These are phyloP conservation scores for Agrilus mali DNA, from an alignment of 2,888 invertebrate species.

Conservation along the genomic window DNA sequence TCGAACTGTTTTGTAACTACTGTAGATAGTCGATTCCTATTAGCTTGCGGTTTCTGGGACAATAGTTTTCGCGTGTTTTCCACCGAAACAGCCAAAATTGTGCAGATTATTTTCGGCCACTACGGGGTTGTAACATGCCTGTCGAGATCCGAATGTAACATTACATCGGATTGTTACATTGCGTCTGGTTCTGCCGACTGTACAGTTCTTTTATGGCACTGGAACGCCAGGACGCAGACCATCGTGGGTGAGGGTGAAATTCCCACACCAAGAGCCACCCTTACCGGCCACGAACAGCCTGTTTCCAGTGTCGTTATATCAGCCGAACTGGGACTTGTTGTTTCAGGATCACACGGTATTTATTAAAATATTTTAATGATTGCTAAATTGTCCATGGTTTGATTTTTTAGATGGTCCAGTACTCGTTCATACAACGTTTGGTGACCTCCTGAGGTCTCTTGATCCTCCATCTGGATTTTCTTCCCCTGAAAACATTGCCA, in stretches of 20 bases:
- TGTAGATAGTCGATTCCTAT: slow-evolving; percentile 91
- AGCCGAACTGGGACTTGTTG: slow-evolving; percentile 93
- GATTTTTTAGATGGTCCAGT: slow-evolving; percentile 74
- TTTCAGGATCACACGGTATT: slow-evolving; percentile 73
- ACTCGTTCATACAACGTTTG: slow-evolving; percentile 94
- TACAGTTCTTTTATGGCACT: slow-evolving; percentile 97
- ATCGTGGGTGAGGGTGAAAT: slow-evolving; percentile 94
- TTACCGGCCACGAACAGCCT: slow-evolving; percentile 95
- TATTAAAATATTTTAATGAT: background rate
- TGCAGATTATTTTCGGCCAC: slow-evolving; percentile 97
- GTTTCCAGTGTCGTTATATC: slow-evolving; percentile 93
- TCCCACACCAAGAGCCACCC: slow-evolving; percentile 90
- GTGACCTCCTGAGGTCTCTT: slow-evolving; percentile 86
- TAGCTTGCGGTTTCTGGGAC: slow-evolving; percentile 99
- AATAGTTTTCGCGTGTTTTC: slow-evolving; percentile 97
- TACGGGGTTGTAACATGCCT: slow-evolving; percentile 98
- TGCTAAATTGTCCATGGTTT: slow-evolving; percentile 1
- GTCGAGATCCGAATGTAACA: slow-evolving; percentile 94
- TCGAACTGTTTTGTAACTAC: slow-evolving; percentile 96
- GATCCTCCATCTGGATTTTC: slow-evolving; percentile 64
- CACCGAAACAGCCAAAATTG: slow-evolving; percentile 93
- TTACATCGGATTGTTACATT: slow-evolving; percentile 97
- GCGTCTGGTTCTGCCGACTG: slow-evolving; percentile 98
- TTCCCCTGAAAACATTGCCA: slow-evolving; percentile 76
- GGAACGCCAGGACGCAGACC: slow-evolving; percentile 93